Conservation (phyloP, 2,888 invertebrate genomes). For the Xylota segnis region DNA sequence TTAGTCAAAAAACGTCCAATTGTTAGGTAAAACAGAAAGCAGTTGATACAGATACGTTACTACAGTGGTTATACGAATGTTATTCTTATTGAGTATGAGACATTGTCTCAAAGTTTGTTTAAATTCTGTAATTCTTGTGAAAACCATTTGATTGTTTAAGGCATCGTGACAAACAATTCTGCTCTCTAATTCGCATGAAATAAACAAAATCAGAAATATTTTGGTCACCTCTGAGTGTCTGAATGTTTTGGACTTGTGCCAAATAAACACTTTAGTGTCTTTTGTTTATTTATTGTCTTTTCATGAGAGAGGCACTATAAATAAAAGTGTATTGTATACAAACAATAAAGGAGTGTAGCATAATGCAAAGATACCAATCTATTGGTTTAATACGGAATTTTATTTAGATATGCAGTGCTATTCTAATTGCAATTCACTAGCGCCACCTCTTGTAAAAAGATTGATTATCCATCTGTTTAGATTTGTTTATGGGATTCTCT, state of each 20-base stretch:
- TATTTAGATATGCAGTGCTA: background rate
- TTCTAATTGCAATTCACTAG: background rate
- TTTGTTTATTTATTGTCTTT: background rate
- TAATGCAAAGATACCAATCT: background rate
- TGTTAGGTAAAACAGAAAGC: too few species aligned
- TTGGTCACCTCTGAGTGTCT: background rate
- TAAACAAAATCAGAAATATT: background rate
- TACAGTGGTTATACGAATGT: too few species aligned
- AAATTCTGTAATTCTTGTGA: too few species aligned
- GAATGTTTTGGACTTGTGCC: background rate
- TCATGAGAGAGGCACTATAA: background rate
- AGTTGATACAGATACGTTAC: too few species aligned
- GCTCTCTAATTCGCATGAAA: too few species aligned
- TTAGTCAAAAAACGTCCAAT: too few species aligned
- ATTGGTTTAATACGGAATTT: background rate
- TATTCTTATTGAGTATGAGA: too few species aligned
- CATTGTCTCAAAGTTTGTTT: too few species aligned
- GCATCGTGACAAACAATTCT: too few species aligned
- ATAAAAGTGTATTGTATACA: background rate
- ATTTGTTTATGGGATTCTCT: conserved; percentile 15
- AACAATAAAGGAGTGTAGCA: background rate
- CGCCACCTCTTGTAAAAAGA: background rate
- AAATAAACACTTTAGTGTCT: background rate
- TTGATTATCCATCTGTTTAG: background rate
- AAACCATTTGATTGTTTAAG: too few species aligned